Evolutionary conservation across 2,797 vertebrate species (phyloP).

Genomic region (Danio kyathit): DNA sequence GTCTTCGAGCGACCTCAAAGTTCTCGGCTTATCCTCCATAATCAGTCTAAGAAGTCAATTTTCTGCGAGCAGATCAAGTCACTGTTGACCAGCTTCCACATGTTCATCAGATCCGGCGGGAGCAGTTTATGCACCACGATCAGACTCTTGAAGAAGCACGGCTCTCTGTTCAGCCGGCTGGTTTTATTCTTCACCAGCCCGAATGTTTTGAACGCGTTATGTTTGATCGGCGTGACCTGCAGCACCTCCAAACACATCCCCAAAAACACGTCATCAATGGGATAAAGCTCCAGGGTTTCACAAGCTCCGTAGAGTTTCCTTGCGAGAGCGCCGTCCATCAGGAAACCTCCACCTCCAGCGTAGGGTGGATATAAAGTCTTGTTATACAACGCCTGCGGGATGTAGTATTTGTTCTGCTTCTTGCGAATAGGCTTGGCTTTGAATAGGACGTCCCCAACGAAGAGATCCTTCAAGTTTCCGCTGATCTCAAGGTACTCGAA

Average conservation of each 20-base stretch:
- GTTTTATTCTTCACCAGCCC: conserved; percentile 90
- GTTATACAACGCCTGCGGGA: conserved; percentile 85
- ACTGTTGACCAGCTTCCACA: conserved; percentile 93
- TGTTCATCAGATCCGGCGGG: conserved; percentile 85
- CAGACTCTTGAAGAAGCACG: conserved; percentile 92
- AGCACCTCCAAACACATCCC: conserved; percentile 96
- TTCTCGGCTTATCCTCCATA: conserved; percentile 7
- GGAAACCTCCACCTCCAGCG: conserved; percentile 92
- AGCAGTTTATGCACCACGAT: conserved; percentile 96
- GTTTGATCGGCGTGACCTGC: conserved; percentile 84
- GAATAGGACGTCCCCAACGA: conserved; percentile 90
- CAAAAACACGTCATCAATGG: conserved; percentile 95
- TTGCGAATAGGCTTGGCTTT: conserved; percentile 90
- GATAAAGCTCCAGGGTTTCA: conserved; percentile 88
- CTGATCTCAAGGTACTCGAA: conserved; percentile 87
- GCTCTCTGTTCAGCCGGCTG: conserved; percentile 94
- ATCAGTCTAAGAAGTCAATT: conserved; percentile 73
- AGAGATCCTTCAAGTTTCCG: conserved; percentile 76
- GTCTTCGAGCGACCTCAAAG: conserved; percentile 40
- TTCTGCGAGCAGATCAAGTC: conserved; percentile 89
- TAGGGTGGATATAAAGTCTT: conserved; percentile 91
- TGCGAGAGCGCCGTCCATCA: conserved; percentile 88
- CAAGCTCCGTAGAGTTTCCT: conserved; percentile 83
- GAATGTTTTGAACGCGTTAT: conserved; percentile 94
- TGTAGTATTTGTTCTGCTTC: conserved; percentile 95